phyloP scores from a whole-genome alignment of 2,888 invertebrate genomes.

The Nemotelus nigrinus region DNA sequence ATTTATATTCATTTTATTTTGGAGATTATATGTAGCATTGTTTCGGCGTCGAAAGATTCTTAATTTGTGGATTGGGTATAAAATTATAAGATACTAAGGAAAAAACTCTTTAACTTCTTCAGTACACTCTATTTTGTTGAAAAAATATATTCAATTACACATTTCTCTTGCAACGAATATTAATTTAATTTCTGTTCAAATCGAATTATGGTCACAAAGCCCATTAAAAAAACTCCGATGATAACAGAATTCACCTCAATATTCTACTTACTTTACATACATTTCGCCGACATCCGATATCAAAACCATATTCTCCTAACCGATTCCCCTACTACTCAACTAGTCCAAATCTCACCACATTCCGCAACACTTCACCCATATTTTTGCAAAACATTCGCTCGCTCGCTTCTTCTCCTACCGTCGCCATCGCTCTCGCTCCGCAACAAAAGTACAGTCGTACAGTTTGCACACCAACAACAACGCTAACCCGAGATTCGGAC shows the following conservation, averaged over 20 bases:
- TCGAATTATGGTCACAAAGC: not conserved
- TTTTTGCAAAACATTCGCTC: not conserved
- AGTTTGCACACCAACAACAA: not conserved
- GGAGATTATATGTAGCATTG: too few relatives aligned
- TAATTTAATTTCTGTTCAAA: too few relatives aligned
- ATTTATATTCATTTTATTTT: too few relatives aligned
- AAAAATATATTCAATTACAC: too few relatives aligned
- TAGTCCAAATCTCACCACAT: not conserved
- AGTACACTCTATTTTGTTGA: too few relatives aligned
- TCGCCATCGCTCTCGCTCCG: not conserved
- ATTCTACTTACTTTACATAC: not conserved
- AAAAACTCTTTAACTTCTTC: too few relatives aligned
- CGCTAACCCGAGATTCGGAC: constrained; percentile 3
- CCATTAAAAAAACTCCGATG: not conserved
- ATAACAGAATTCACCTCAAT: not conserved
- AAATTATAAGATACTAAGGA: too few relatives aligned
- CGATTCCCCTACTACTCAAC: not conserved
- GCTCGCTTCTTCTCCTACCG: not conserved
- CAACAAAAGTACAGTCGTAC: constrained; percentile 11
- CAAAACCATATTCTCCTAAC: not conserved
- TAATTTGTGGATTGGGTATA: too few relatives aligned
- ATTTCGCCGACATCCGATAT: not conserved
- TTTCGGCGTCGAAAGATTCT: too few relatives aligned
- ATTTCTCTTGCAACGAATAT: too few relatives aligned
- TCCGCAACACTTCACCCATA: constrained; percentile 18